Evolutionary conservation across 2,888 invertebrate genomes (phyloP).

Genomic region (Calameuta filiformis): DNA sequence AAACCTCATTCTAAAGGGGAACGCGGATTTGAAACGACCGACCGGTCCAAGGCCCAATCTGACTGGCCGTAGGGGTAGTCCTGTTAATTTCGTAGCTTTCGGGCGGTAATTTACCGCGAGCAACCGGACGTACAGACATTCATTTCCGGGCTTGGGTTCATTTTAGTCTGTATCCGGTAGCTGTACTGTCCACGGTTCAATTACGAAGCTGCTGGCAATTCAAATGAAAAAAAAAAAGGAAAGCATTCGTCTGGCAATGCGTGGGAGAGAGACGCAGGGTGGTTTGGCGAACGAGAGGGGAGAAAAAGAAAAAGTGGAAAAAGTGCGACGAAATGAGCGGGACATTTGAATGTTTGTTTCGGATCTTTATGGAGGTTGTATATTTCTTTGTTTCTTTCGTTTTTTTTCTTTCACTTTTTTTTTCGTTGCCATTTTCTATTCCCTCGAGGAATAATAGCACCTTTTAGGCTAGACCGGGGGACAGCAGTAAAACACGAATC

Average conservation of each 20-base stretch:
- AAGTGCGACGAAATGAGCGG: neutral
- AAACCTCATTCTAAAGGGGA: too few species aligned
- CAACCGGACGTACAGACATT: slow-evolving; percentile 24
- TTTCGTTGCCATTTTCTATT: too few species aligned
- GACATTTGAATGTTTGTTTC: too few species aligned
- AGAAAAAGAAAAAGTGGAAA: slow-evolving; percentile 6
- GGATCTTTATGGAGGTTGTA: too few species aligned
- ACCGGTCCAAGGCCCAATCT: too few species aligned
- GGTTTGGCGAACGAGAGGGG: neutral
- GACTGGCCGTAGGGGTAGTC: too few species aligned
- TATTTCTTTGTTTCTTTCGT: too few species aligned
- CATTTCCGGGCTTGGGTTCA: slow-evolving; percentile 36
- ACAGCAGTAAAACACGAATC: too few species aligned
- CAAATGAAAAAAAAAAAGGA: neutral
- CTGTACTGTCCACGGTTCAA: slow-evolving; percentile 33
- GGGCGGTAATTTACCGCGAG: neutral
- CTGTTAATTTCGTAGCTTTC: slow-evolving; percentile 5
- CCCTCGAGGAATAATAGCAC: too few species aligned
- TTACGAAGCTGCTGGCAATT: slow-evolving; percentile 22
- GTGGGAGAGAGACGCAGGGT: neutral
- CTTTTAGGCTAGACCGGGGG: too few species aligned
- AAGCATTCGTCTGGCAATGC: neutral
- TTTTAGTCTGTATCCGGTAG: slow-evolving; percentile 34
- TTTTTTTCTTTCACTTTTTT: too few species aligned
- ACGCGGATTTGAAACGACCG: too few species aligned